Evolutionary conservation across 1,140 invertebrate species (phyloP), one percentile per base, ranked within the genome.

Genomic region (Trachymyrmex septentrionalis): DNA sequence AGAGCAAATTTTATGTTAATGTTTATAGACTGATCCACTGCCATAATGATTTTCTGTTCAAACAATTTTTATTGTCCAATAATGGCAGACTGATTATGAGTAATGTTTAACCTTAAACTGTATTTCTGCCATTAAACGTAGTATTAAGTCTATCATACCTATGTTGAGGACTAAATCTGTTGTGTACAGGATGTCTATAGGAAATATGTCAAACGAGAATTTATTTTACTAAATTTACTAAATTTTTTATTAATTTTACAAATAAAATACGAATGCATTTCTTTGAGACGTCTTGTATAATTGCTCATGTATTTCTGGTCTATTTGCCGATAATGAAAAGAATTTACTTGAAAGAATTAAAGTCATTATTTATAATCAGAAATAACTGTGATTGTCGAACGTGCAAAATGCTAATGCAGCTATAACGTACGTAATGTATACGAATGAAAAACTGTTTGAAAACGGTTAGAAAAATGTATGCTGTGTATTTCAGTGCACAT

Each of bases 11-110:
- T 44, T 77, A 44, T 12, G 7, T 61, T 87, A 63, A 57, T 44
- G 19, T 21, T 38, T 5, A 69, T 59, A 88, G 75, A 89, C 87
- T 86, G 81, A 88, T 30, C 61, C 30, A 80, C 75, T 88, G 84
- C 87, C 88, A 86, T 86, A 55, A 69, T 66, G 44, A 38, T 77
- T 75, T 73, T 69, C 2, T 27, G n/a, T 55, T 59, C 21, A 55
- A 34, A 12, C 2, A 30, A 61, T 48, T 73, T 75, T 44, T 67
- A 48, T 27, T 71, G 9, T 50, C 12, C 7, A 59, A 57, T 12
- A 78, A n/a, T 38, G 48, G 6, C 21, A 50, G 27, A 78, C 21
- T 67, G 27, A 44, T 44, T 44, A 7, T 44, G 38, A 48, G 30
- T 55, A 21, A 34, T 44, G 53, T 53, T 72, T 9, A 10, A 44